Conservation (phyloP, 2,888 invertebrate genomes). For the Digitonthophagus gazella region DNA sequence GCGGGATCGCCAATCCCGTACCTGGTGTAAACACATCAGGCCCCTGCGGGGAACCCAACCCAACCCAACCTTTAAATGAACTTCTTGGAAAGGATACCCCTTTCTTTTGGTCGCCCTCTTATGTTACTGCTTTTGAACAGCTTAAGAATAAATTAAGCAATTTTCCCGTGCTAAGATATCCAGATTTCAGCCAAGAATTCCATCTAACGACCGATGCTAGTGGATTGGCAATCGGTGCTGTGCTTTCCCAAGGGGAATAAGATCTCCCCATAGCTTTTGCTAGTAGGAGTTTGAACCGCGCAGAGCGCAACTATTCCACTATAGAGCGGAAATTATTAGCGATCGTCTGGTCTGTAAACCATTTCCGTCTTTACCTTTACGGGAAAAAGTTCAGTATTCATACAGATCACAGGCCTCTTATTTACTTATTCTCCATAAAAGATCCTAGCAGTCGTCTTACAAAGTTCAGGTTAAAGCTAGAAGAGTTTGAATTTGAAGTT, state of each 20-base stretch:
- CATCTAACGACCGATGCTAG: slow-evolving; percentile 28
- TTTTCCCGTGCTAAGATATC: slow-evolving; percentile 27
- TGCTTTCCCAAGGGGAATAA: background rate
- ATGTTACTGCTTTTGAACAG: slow-evolving; percentile 6
- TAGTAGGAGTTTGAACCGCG: no score
- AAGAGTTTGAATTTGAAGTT: background rate
- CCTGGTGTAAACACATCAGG: no score
- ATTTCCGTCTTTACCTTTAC: slow-evolving; percentile 3
- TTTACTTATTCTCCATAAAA: slow-evolving; percentile 4
- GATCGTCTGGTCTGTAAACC: background rate
- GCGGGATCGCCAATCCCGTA: no score
- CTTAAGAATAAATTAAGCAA: slow-evolving; percentile 27
- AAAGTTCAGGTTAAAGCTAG: slow-evolving; percentile 1
- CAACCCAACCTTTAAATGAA: slow-evolving; percentile 20
- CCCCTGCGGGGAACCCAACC: no score
- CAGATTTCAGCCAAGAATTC: slow-evolving; percentile 30
- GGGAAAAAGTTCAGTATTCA: background rate
- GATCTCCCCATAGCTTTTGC: no score
- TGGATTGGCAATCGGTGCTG: slow-evolving; percentile 21
- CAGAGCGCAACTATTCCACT: no score
- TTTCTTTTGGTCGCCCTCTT: background rate
- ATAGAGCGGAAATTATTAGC: slow-evolving; percentile 20
- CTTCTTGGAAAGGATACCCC: slow-evolving; percentile 9
- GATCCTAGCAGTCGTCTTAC: slow-evolving; percentile 7
- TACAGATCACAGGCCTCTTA: slow-evolving; percentile 1